Percentiles rank a stretch among this genome's conserved stretches.
phyloP scores from a whole-genome alignment of 2,797 vertebrate genomes.

The Gymnothorax reevesii region DNA sequence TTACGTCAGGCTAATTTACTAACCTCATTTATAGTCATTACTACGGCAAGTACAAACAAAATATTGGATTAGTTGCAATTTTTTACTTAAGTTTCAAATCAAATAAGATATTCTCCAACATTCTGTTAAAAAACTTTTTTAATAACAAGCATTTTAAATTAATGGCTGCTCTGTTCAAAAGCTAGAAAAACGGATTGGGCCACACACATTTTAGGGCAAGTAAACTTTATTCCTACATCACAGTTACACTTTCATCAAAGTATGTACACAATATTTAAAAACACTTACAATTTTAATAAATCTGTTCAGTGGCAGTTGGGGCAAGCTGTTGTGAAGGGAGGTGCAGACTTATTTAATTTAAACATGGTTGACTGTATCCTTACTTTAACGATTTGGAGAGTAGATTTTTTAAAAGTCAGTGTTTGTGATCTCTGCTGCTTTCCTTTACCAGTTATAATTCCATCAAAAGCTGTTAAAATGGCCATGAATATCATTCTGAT shows the following conservation, averaged over 20 bases:
- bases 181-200: not conserved
- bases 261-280: not conserved
- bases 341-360: slow-evolving; percentile 17
- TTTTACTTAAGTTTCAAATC: not conserved
- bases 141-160: no score
- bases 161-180: not conserved
- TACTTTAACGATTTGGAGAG: not conserved
- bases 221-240: not conserved
- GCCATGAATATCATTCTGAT: no score
- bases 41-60: not conserved
- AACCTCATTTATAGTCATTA: not conserved
- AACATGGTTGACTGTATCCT: not conserved
- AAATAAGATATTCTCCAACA: no score
- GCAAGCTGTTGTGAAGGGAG: slow-evolving; percentile 11
- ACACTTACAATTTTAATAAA: not conserved
- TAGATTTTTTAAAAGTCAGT: no score
- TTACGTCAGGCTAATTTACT: slow-evolving; percentile 3
- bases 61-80: not conserved
- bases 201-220: not conserved
- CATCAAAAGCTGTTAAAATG: no score
- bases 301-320: not conserved
- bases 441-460: no score
- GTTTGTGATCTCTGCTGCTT: no score
- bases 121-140: no score
- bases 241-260: not conserved